A percentile compares a stretch with the other conserved stretches of the same genome.
These are phyloP conservation scores for Drosophila tropicalis DNA, from an alignment of 1,140 invertebrate genomes.

Conservation along the genomic window DNA sequence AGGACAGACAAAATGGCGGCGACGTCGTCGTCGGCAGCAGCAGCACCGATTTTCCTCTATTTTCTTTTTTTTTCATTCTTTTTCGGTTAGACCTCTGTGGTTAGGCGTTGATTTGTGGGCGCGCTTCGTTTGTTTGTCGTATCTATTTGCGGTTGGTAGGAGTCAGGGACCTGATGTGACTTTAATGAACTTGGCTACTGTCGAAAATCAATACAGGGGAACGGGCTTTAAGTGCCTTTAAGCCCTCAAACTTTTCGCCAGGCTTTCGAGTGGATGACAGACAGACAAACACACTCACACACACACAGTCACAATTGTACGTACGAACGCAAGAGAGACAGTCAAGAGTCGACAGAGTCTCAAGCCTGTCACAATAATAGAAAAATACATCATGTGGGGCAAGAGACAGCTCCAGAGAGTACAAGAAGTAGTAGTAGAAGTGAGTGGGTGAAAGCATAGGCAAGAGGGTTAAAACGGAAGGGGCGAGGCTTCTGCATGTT, in stretches of 20 bases:
- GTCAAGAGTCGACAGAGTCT: slow-evolving; percentile 37
- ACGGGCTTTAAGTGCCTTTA: slow-evolving; percentile 52
- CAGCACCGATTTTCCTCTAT: neutral
- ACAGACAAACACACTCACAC: slow-evolving; percentile 30
- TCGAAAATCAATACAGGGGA: slow-evolving; percentile 62
- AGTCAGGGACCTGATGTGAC: slow-evolving; percentile 62
- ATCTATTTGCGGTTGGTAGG: slow-evolving; percentile 67
- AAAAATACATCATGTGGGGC: slow-evolving; percentile 44
- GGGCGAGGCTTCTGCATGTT: neutral
- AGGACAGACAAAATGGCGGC: slow-evolving; percentile 77
- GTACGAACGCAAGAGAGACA: slow-evolving; percentile 16
- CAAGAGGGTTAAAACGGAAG: neutral
- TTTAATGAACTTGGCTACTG: slow-evolving; percentile 74
- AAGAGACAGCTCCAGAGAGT: neutral
- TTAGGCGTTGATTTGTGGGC: slow-evolving; percentile 79
- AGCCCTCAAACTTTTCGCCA: slow-evolving; percentile 32
- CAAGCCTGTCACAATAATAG: slow-evolving; percentile 67
- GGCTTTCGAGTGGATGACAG: slow-evolving; percentile 23
- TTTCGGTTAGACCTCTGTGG: slow-evolving; percentile 41
- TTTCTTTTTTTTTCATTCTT: neutral
- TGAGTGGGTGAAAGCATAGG: neutral
- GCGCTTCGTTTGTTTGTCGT: slow-evolving; percentile 54
- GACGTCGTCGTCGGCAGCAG: neutral
- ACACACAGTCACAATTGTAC: neutral
- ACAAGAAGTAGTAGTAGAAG: no score